Base-by-base conservation (phyloP, 2,888 invertebrate genomes). In the Lomographa bimaculata region DNA sequence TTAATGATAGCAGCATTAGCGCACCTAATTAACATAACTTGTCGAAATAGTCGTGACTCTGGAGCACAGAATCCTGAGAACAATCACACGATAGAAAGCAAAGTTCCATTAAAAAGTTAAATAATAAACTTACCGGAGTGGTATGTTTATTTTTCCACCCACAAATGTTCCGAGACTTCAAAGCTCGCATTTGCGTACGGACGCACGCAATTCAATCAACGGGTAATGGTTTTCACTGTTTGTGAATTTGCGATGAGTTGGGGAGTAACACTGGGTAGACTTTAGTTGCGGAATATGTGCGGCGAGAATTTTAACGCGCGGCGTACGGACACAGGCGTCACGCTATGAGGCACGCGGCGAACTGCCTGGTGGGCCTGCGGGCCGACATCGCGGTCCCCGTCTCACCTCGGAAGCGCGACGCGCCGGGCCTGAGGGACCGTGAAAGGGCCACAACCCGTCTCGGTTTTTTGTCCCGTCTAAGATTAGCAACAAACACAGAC, bases 81-180 rank as follows among this genome's bases (percentile, higher is more conserved):
- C 50, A 48, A 50, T 57, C 38, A 40, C 27, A 30, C 45, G 37
- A 50, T 41, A 51, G 46, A 58, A 61, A 62, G 56, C 52, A 54
- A 60, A 60, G 58, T 58, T 29, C 46, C 39, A 32, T 49, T 44
- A 39, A 33, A 32, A 46, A 51, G 51, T 46, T 54, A 49, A 48
- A 47, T 54, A 70, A 65, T 73, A 73, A 76, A 83, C 87, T 85
- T 72, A 87, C 87, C 77, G 79, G 69, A 79, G 73, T 71, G 72
- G 61, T 79, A 77, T 84, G 79, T 85, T 82, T 85, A 77, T 81
- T 76, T 82, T 79, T 77, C 73, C 68, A 64, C 68, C 64, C 64
- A 68, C 75, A 61, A 65, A 69, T 65, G 69, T 69, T 71, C 65
- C 67, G n/a, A n/a, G n/a, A n/a, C n/a, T n/a, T n/a, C n/a, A n/a